Evolutionary conservation across 1,140 invertebrate species (phyloP), one percentile per base, ranked within the genome.

Genomic region (Pseudomyrmex dendroicus): DNA sequence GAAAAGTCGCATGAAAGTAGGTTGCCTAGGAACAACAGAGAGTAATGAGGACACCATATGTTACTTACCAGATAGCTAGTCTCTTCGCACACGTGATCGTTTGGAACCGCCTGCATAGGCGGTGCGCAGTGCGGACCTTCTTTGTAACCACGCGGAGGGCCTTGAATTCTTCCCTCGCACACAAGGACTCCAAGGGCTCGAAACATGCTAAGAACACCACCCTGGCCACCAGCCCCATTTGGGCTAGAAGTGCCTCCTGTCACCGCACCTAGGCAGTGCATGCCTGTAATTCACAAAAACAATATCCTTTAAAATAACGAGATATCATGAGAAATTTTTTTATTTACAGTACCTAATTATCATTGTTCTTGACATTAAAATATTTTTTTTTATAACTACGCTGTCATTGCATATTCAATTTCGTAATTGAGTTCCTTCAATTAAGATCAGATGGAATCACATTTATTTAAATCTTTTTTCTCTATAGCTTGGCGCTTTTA

Each of bases 121-220:
- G 94, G 90, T 88, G 93, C 95, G 95, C 96, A 97, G 90, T 97
- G 97, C 7, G 96, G 96, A 20, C 97, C 97, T 91, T 97, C 96
- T 84, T 95, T 95, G 92, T 96, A 96, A n/a, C 96, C 96, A 84
- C 96, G 95, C 73, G 95, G 94, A 85, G 95, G 95, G 46, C 95
- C 96, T 46, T 96, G 96, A 44, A 96, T 96, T 66, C 96, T 94
- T 48, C 96, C 96, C 92, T 97, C 96, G 80, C 95, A 95, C 25
- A 97, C 95, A 89, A 97, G 93, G 88, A 96, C 95, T 86, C 96
- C 96, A 90, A 97, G 93, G 88, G 96, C 95, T 89, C 96, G 96
- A 90, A 96, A 95, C 88, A 96, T 94, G 84, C 96, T 95, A 80
- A 96, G 93, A 83, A 92, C 88, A 95, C 94, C 84, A 95, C 95